phyloP scores from a whole-genome alignment of 1,140 invertebrate genomes.

The Zaprionus gabonicus region DNA sequence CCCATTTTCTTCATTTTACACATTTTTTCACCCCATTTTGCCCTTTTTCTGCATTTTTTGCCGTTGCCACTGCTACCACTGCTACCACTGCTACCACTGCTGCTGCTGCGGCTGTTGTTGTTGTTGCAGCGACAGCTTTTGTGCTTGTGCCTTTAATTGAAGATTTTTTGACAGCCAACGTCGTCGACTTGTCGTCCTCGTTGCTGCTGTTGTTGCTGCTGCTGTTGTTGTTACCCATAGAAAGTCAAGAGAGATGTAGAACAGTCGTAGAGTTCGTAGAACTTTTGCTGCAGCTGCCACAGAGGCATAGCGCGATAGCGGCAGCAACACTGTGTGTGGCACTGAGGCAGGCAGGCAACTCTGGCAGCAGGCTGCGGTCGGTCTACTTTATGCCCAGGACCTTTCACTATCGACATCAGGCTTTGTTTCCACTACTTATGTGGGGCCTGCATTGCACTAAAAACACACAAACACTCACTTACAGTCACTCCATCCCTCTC shows the following conservation, averaged over 20 bases:
- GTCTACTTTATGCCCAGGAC: constrained; percentile 49
- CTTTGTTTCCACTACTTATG: constrained; percentile 39
- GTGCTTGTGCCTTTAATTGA: constrained; percentile 81
- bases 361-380: constrained; percentile 11
- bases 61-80: not conserved
- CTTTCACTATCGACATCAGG: constrained; percentile 67
- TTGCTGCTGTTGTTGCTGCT: not conserved
- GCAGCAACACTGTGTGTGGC: constrained; percentile 15
- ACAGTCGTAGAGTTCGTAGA: constrained; percentile 70
- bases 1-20: constrained; percentile 57
- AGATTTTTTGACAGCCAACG: constrained; percentile 80
- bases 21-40: constrained; percentile 44
- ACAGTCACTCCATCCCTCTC: not conserved
- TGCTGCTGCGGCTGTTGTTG: constrained; percentile 7
- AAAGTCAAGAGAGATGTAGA: constrained; percentile 73
- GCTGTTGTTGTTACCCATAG: constrained; percentile 44
- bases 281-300: constrained; percentile 58
- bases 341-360: constrained; percentile 18
- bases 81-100: not conserved
- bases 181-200: constrained; percentile 49
- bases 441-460: constrained; percentile 28
- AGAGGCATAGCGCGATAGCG: constrained; percentile 52
- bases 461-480: constrained; percentile 13
- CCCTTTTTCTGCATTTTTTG: constrained; percentile 41
- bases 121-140: constrained; percentile 70